Conservation (phyloP, 2,113 vertebrate genomes). For the Hippocampus abdominalis region DNA sequence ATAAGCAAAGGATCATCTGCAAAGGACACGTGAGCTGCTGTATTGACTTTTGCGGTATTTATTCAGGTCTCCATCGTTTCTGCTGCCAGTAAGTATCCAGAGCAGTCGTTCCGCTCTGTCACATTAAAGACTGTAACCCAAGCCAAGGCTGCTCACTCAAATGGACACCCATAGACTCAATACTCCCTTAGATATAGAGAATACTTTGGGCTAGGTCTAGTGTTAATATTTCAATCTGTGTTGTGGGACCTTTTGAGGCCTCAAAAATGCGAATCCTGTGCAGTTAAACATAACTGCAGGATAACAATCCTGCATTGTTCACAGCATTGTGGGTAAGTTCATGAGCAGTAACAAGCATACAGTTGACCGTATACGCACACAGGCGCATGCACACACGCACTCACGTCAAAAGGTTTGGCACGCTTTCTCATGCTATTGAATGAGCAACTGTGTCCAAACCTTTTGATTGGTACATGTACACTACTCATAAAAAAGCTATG, state of each 20-base stretch:
- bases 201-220: background rate
- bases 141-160: slow-evolving; percentile 30
- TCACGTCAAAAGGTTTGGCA: too few relatives aligned
- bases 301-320: background rate
- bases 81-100: slow-evolving; percentile 64
- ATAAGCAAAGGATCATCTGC: slow-evolving; percentile 39
- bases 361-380: background rate
- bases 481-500: too few relatives aligned
- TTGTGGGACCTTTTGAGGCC: background rate
- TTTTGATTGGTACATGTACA: too few relatives aligned
- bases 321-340: background rate
- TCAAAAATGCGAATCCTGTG: background rate
- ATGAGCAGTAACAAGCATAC: background rate
- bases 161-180: slow-evolving; percentile 9
- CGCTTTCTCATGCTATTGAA: too few relatives aligned
- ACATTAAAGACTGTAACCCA: slow-evolving; percentile 43
- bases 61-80: slow-evolving; percentile 59
- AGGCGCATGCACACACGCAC: too few relatives aligned
- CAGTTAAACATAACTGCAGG: too few relatives aligned
- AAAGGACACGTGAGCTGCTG: slow-evolving; percentile 59
- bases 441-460: too few relatives aligned
- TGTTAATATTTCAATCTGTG: background rate
- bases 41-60: slow-evolving; percentile 68
- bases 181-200: slow-evolving; percentile 1
- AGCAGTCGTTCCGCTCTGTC: slow-evolving; percentile 35